Evolutionary conservation across 2,888 invertebrate genomes (phyloP), one percentile per base, ranked within the genome.

Genomic region (Malachius bipustulatus): DNA sequence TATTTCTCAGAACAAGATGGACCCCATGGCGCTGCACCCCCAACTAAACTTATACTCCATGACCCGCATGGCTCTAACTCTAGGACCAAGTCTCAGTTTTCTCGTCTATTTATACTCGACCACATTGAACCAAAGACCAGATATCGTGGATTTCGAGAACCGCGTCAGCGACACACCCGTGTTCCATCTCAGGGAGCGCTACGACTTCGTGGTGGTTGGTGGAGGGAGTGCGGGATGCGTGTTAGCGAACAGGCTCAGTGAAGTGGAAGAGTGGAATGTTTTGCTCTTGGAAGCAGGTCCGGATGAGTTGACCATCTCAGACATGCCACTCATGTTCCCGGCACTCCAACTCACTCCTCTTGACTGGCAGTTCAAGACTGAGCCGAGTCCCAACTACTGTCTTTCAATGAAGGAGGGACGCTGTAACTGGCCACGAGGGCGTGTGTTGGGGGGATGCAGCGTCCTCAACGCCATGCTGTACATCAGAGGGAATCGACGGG

Each of bases 381-480:
- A 84, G 54, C 75, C 79, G 0, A 77, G 78, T 28, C 64, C 70
- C 14, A 59, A 61, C 4, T 82, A 75, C 45, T 85, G 85, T 49
- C 64, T 76, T 46, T 41, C 71, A 16, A 78, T 81, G 77, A 62
- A 70, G 26, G 69, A 73, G 26, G 66, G 64, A 4, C 62, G 66
- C 34, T 82, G 82, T 49, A 74, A 73, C 45, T 83, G 82, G 82
- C 83, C 83, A 0, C 69, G 88, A 14, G 88, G 81, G 0, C 82
- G 80, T 64, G 77, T 80, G 4, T 64, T 85, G 12, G 80, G 80
- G 13, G 91, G 91, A 0, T 79, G 78, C 9, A 85, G 87, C 50
- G 80, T 81, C 1, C 62, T 90, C 2, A 91, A 91, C 56, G 90
- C 88, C 11, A 90, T 93, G 90, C 66, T 87, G 38, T 90, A 90